A percentile compares a stretch with the other conserved stretches of the same genome.
These are phyloP conservation scores for Trematomus loennbergii DNA, from an alignment of 2,113 vertebrate species.

Conservation along the genomic window DNA sequence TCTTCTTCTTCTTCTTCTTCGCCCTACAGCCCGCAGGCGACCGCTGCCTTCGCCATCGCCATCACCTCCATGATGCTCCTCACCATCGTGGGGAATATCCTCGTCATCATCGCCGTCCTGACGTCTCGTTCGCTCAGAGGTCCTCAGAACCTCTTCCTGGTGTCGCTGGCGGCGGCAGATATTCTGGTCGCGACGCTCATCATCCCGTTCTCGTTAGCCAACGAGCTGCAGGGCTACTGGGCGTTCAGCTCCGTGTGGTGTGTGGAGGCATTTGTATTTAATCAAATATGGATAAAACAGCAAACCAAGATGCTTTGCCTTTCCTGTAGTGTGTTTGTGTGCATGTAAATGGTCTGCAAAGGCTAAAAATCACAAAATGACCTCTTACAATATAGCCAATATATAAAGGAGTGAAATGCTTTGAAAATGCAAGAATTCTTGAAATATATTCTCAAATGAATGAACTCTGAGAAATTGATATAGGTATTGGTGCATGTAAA, in stretches of 20 bases:
- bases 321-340: no score
- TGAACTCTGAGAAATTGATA: no score
- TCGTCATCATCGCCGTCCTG: slow-evolving; percentile 91
- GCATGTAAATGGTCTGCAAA: no score
- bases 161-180: slow-evolving; percentile 87
- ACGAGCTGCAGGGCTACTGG: slow-evolving; percentile 92
- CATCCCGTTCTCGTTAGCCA: slow-evolving; percentile 88
- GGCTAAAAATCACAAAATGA: no score
- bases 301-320: no score
- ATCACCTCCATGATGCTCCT: slow-evolving; percentile 90
- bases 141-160: slow-evolving; percentile 86
- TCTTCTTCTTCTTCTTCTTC: not conserved
- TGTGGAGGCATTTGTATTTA: no score
- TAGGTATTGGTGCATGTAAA: no score
- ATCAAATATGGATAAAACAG: no score
- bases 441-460: no score
- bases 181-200: slow-evolving; percentile 88
- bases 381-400: no score
- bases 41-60: slow-evolving; percentile 78
- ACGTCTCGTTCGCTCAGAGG: slow-evolving; percentile 84
- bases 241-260: slow-evolving; percentile 90
- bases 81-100: slow-evolving; percentile 89
- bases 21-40: slow-evolving; percentile 80
- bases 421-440: no score
- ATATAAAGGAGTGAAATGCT: no score